Evolutionary conservation across 2,797 vertebrate genomes (phyloP).

Genomic region (Pteronotus mesoamericanus): DNA sequence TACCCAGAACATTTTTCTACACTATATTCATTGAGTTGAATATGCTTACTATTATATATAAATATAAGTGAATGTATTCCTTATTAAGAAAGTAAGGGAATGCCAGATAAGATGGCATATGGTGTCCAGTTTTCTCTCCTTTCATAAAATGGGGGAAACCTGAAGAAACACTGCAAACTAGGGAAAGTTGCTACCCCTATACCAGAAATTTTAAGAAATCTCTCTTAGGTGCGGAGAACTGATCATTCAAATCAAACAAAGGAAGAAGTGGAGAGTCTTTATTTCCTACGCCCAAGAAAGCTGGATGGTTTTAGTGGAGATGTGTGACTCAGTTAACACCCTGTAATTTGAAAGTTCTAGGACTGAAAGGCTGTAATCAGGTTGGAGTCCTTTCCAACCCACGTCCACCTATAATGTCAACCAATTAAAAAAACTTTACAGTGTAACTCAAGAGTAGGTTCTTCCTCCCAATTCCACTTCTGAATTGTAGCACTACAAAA

Average conservation of each 20-base stretch:
- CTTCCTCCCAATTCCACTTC: not conserved
- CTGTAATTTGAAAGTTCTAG: not conserved
- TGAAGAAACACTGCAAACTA: not conserved
- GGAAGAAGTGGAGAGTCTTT: not conserved
- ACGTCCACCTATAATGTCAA: not conserved
- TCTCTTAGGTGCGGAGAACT: not conserved
- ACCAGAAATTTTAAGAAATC: not conserved
- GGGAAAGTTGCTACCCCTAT: not conserved
- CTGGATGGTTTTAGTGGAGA: not conserved
- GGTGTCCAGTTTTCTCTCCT: not conserved
- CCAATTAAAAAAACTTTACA: not conserved
- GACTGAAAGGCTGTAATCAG: not conserved
- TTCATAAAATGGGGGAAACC: not conserved
- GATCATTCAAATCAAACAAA: not conserved
- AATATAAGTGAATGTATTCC: not conserved
- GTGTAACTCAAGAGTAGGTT: not conserved
- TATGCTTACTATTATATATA: not conserved
- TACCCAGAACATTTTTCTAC: not conserved
- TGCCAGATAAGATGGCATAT: not conserved
- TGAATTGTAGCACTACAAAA: not conserved
- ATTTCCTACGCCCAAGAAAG: not conserved
- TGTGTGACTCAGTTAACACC: not conserved
- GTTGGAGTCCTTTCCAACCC: not conserved
- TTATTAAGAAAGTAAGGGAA: constrained; percentile 7
- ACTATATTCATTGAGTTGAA: not conserved